Evolutionary conservation across 2,113 vertebrate species (phyloP).

Genomic region (Vulpes ferrilata): DNA sequence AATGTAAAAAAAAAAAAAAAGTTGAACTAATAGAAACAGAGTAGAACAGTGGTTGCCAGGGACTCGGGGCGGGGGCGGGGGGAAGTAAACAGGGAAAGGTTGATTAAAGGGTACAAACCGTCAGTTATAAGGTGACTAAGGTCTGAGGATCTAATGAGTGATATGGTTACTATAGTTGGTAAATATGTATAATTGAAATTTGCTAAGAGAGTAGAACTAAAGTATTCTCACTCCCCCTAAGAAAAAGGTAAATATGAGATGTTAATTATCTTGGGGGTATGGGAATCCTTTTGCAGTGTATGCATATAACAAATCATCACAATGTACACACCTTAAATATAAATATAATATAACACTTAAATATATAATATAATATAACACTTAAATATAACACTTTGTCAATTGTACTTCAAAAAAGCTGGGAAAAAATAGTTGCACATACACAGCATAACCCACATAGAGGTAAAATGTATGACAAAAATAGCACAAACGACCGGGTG

Average conservation of each 20-base stretch:
- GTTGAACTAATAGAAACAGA: background rate
- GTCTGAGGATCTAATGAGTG: background rate
- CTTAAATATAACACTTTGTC: background rate
- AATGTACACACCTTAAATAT: background rate
- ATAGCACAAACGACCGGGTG: background rate
- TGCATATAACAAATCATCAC: background rate
- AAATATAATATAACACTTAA: background rate
- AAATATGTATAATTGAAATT: background rate
- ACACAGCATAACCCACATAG: background rate
- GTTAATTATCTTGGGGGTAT: background rate
- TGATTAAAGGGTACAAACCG: background rate
- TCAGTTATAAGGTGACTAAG: background rate
- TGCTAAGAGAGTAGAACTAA: background rate
- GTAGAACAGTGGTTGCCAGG: background rate
- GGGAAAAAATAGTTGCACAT: background rate
- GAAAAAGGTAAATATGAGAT: background rate
- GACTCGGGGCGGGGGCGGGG: too few relatives aligned
- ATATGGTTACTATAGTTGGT: background rate
- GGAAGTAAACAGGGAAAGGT: background rate
- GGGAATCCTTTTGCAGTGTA: background rate
- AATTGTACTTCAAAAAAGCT: background rate
- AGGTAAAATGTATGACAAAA: background rate
- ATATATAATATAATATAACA: too few relatives aligned
- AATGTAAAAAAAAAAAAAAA: background rate
- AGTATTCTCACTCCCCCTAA: background rate